Conservation (phyloP, 2,113 vertebrate species). For the Carollia perspicillata region DNA sequence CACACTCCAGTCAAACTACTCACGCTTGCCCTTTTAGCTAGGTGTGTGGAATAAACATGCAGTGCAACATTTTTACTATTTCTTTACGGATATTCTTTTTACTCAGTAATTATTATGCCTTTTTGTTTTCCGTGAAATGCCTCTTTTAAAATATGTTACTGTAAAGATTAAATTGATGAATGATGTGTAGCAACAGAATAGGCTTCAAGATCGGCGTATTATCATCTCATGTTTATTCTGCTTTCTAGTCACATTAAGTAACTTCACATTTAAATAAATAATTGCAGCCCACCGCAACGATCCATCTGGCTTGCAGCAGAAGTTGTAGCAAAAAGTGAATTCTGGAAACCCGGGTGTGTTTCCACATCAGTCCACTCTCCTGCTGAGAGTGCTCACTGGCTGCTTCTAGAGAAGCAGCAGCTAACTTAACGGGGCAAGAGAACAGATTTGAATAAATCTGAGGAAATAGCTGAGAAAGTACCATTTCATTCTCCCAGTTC, state of each 20-base stretch:
- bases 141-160: constrained; percentile 1
- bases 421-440: neutral
- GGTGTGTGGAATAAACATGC: neutral
- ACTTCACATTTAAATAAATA: constrained; percentile 48
- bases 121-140: constrained; percentile 41
- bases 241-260: constrained; percentile 2
- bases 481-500: constrained; percentile 15
- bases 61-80: constrained; percentile 20
- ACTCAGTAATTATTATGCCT: neutral
- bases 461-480: neutral
- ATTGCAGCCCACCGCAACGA: neutral
- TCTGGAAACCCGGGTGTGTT: neutral
- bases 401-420: neutral
- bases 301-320: constrained; percentile 1
- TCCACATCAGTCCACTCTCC: neutral
- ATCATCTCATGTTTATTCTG: constrained; percentile 45
- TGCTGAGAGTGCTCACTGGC: neutral
- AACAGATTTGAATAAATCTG: neutral
- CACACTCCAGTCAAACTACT: neutral
- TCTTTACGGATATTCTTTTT: neutral
- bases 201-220: neutral
- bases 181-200: constrained; percentile 7
- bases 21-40: neutral
- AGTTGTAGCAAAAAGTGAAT: neutral
- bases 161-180: constrained; percentile 48